Base-by-base conservation (phyloP, 1,140 invertebrate genomes). In the Eufriesea mexicana region DNA sequence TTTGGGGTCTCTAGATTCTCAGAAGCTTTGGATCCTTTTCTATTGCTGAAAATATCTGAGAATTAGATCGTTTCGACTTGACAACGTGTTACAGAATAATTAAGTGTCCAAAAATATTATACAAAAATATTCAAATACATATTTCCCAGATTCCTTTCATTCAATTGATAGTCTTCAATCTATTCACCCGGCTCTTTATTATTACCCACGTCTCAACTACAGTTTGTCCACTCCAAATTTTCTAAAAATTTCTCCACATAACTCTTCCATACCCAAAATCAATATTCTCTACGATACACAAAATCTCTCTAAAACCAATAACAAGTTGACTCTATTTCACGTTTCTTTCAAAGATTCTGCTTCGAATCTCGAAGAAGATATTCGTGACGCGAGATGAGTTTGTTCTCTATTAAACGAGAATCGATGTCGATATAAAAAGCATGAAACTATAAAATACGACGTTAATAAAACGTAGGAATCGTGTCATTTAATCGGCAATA, bases 371-470 rank as follows among this genome's bases (percentile, higher is more conserved):
- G 20, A 10, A 10, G 5, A 16, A 71, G 23, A 71, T 66, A 66
- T 71, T 35, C 49, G 18, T 20, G 25, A 20, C 68, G 47, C 2
- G 10, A 14, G 8, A 35, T 28, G 2, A 6, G 18, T 49, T 12
- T 2, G 18, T n/a, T 62, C 61, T 61, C 72, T 28, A 49, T 49
- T 35, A 28, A 35, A 75, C 73, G n/a, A 28, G n/a, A 45, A 62
- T 35, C 9, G 7, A 62, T 14, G 25, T 35, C 59, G 10, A 7
- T 25, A 35, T 47, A 62, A 5, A 14, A 6, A 59, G 7, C 14
- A 51, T n/a, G 25, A 25, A 23, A 4, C 2, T 28, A 16, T 67
- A 47, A 68, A 68, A 78, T 78, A 78, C 64, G 76, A 68, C 35
- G 35, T 18, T 9, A 55, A 45, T 67, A 67, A 67, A 78, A 55